Evolutionary conservation across 2,113 vertebrate species (phyloP), one percentile per base, ranked within the genome.

Genomic region (Pterocles gutturalis): DNA sequence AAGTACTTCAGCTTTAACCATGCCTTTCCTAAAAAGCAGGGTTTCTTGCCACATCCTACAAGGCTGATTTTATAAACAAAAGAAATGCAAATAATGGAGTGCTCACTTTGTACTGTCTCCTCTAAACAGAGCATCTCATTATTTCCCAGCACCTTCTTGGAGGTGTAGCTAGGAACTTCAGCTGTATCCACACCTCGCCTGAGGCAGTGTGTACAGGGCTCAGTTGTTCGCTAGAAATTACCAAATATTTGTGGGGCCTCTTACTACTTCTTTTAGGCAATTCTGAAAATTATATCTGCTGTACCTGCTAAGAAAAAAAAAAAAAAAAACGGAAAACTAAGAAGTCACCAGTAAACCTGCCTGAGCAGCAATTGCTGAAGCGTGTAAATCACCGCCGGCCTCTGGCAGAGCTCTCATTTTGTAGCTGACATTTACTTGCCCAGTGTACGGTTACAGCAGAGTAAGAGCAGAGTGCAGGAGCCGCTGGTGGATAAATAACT

Each of bases 391-490:
- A 73, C 71, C 29, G 45, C 31, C 34, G 4, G 88, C 26, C 70
- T 45, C 82, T 38, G 95, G 97, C 98, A 97, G 96, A 92, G 97
- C 91, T 97, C 97, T 94, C 97, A 87, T 96, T 98, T 98, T 96
- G 95, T 95, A 97, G 94, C 88, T 99, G 98, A 98, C 98, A 98
- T 99, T 99, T 99, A 98, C 96, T 96, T 58, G 83, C 83, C 64
- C 85, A 96, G 96, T 96, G 98, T 99, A 98, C 84, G 71, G 96
- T 99, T 99, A 99, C 98, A 98, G 96, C 97, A 97, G 94, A 97
- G 92, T 94, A 98, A 98, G 34, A 98, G 98, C 97, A 97, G 95
- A 98, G 97, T 91, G 97, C 96, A 96, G 98, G 97, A 98, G 98
- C 87, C 96, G 93, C 87, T 93, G 60, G 91, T 66, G 95, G 98